Conservation (phyloP, 2,888 invertebrate genomes). For the Stramonita haemastoma region DNA sequence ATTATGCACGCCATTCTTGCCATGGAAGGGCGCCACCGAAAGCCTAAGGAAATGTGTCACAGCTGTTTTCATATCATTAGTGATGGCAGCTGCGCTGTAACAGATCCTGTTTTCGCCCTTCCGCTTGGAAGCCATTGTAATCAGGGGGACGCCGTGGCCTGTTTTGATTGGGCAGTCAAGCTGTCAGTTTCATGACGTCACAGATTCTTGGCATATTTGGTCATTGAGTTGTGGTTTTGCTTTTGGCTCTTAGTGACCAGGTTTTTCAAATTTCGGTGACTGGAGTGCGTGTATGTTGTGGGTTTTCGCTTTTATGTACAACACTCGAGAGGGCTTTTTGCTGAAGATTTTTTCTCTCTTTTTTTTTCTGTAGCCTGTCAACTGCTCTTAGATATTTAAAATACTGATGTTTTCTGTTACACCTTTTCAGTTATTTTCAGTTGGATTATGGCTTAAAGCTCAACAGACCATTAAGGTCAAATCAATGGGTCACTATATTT, state of each 20-base stretch:
- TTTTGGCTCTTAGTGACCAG: neutral
- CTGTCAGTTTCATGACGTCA: conserved; percentile 22
- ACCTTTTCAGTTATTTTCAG: no score
- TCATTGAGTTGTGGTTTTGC: neutral
- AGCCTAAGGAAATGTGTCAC: conserved; percentile 5
- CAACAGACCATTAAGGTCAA: no score
- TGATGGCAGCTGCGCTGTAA: neutral
- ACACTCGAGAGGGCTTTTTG: neutral
- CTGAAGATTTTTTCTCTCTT: neutral
- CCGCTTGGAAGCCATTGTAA: conserved; percentile 2
- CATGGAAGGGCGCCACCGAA: neutral
- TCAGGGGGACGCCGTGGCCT: neutral
- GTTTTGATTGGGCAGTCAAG: conserved; percentile 21
- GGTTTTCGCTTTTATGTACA: no score
- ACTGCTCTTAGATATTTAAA: no score
- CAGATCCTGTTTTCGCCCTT: conserved; percentile 14
- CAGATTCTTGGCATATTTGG: conserved; percentile 13
- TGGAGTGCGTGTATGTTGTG: neutral
- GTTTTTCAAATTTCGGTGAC: neutral
- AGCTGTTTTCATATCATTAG: conserved; percentile 20
- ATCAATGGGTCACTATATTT: no score
- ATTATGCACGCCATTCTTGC: neutral
- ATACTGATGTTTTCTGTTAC: no score
- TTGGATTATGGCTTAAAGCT: no score
- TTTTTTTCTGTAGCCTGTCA: neutral